A percentile compares a stretch with the other conserved stretches of the same genome.
phyloP scores from a whole-genome alignment of 2,888 invertebrate genomes.

The Pardosa pseudoannulata region DNA sequence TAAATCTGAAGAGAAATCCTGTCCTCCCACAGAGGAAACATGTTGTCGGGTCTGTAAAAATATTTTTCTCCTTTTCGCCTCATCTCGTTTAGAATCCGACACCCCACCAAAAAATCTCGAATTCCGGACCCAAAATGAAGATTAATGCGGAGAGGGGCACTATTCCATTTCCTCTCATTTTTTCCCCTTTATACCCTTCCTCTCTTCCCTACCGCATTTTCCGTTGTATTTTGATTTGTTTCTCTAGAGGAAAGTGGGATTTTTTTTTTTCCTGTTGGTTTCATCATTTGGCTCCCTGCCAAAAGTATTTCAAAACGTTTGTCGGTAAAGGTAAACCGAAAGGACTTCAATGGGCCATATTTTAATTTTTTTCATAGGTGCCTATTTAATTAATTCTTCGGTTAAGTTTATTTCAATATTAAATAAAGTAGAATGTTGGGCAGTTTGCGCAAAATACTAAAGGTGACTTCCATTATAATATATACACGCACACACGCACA shows the following conservation, averaged over 20 bases:
- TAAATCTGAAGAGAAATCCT: too few relatives aligned
- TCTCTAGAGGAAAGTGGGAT: too few relatives aligned
- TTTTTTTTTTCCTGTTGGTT: too few relatives aligned
- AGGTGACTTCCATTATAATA: too few relatives aligned
- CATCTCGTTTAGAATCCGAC: conserved; percentile 46
- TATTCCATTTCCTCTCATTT: conserved; percentile 29
- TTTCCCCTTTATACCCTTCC: too few relatives aligned
- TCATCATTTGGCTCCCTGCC: conserved; percentile 41
- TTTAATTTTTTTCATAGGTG: too few relatives aligned
- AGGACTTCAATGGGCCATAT: too few relatives aligned
- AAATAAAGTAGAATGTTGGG: too few relatives aligned
- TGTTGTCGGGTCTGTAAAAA: background rate
- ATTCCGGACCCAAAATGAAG: conserved; percentile 51
- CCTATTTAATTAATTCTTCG: too few relatives aligned
- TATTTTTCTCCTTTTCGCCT: background rate
- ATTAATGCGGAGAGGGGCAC: conserved; percentile 46
- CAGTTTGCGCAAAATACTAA: too few relatives aligned
- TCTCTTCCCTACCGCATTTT: conserved; percentile 7
- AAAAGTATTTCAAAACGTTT: conserved; percentile 13
- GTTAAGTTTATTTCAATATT: too few relatives aligned
- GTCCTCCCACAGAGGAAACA: background rate
- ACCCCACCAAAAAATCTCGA: conserved; percentile 17
- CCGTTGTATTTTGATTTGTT: background rate
- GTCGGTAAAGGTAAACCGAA: conserved; percentile 31
- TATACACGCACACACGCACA: too few relatives aligned